phyloP scores from a whole-genome alignment of 2,113 vertebrate species.

The Pelecanus crispus region DNA sequence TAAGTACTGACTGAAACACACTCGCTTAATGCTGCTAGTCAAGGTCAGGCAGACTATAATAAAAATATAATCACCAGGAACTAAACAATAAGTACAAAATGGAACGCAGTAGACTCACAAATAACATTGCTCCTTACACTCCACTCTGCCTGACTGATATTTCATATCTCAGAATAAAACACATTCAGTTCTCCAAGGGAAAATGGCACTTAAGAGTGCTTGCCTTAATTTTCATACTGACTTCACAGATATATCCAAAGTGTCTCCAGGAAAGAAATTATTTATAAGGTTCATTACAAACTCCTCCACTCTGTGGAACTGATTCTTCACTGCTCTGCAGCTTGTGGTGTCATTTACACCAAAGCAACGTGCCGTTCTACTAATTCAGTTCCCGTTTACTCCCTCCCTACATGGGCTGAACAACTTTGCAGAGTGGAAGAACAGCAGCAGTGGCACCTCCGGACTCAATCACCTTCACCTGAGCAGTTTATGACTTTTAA shows the following conservation, averaged over 20 bases:
- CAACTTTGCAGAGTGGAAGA: background rate
- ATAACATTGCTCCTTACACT: background rate
- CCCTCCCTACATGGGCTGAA: fast-evolving
- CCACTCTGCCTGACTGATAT: background rate
- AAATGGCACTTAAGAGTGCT: background rate
- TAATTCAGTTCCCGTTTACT: background rate
- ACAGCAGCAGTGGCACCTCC: fast-evolving
- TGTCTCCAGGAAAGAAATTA: background rate
- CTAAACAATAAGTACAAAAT: background rate
- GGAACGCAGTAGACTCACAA: background rate
- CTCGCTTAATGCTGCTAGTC: background rate
- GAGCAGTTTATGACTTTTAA: background rate
- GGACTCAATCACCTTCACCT: background rate
- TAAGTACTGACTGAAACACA: background rate
- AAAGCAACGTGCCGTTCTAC: fast-evolving
- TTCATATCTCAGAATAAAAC: background rate
- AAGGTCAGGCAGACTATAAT: background rate
- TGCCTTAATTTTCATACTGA: background rate
- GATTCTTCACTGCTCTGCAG: background rate
- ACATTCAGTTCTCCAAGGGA: background rate
- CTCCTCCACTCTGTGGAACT: background rate
- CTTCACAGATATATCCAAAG: background rate
- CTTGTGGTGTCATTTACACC: background rate
- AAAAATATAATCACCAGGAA: background rate
- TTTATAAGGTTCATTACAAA: background rate